Conservation (phyloP, 1,140 invertebrate genomes). For the Zaprionus davidi region DNA sequence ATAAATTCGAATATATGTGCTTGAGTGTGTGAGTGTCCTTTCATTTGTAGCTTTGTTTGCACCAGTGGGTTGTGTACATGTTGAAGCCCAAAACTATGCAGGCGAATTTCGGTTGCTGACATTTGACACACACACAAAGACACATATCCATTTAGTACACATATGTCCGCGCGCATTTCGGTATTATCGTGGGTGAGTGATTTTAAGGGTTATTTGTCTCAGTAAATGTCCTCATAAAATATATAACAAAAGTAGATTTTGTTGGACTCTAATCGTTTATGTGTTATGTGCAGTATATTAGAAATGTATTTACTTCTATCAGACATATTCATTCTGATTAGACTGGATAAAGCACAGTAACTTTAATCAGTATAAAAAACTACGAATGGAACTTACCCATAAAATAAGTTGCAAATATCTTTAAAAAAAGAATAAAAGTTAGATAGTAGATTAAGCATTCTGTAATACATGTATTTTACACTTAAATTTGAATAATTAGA, state of each 20-base stretch:
- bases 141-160: slow-evolving; percentile 24
- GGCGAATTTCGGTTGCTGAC: slow-evolving; percentile 72
- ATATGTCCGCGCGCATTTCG: slow-evolving; percentile 44
- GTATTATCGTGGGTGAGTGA: slow-evolving; percentile 76
- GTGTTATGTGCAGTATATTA: not conserved
- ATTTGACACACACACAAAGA: slow-evolving; percentile 51
- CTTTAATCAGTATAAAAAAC: not conserved
- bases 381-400: too few relatives aligned
- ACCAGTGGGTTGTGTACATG: slow-evolving; percentile 40
- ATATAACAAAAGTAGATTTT: slow-evolving; percentile 75
- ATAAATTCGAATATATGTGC: slow-evolving; percentile 44
- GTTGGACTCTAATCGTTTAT: not conserved
- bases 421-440: too few relatives aligned
- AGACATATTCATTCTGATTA: not conserved
- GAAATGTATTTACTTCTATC: not conserved
- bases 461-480: too few relatives aligned
- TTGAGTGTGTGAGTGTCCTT: slow-evolving; percentile 41
- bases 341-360: not conserved
- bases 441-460: too few relatives aligned
- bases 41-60: slow-evolving; percentile 35
- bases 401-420: too few relatives aligned
- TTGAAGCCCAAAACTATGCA: slow-evolving; percentile 77
- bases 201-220: slow-evolving; percentile 77
- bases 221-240: slow-evolving; percentile 77
- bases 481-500: too few relatives aligned